Percentiles rank a stretch among this genome's conserved stretches.
These are phyloP conservation scores for Grapholita molesta DNA, from an alignment of 1,140 invertebrate genomes.

Conservation along the genomic window DNA sequence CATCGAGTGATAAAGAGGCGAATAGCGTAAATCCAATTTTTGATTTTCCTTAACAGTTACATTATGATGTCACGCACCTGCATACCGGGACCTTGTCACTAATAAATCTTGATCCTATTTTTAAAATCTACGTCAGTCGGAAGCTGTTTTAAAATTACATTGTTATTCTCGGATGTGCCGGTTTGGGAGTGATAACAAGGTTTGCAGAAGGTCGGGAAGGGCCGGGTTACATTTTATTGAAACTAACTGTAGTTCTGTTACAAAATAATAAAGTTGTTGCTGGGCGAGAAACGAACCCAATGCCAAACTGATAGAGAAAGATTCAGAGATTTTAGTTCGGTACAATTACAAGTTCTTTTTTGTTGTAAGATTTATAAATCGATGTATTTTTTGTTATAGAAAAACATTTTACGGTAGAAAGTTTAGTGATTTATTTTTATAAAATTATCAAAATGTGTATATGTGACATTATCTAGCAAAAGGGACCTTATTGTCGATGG, in stretches of 20 bases:
- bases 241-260: not conserved
- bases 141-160: slow-evolving; percentile 16
- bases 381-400: too few relatives aligned
- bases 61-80: slow-evolving; percentile 2
- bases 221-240: not conserved
- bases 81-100: slow-evolving; percentile 8
- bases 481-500: too few relatives aligned
- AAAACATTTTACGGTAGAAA: too few relatives aligned
- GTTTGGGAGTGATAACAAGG: slow-evolving; percentile 11
- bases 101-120: slow-evolving; percentile 2
- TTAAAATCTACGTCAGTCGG: slow-evolving; percentile 6
- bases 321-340: too few relatives aligned
- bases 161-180: slow-evolving; percentile 8
- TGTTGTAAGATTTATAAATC: too few relatives aligned
- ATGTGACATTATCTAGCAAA: too few relatives aligned
- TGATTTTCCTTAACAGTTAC: too few relatives aligned
- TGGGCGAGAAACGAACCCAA: not conserved
- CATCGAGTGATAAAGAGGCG: too few relatives aligned
- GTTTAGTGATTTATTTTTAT: too few relatives aligned
- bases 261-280: not conserved
- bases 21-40: too few relatives aligned
- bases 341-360: too few relatives aligned
- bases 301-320: not conserved
- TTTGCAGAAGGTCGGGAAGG: slow-evolving; percentile 3
- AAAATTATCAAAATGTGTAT: too few relatives aligned